Conservation (phyloP, 2,797 vertebrate species). For the Champsocephalus gunnari region DNA sequence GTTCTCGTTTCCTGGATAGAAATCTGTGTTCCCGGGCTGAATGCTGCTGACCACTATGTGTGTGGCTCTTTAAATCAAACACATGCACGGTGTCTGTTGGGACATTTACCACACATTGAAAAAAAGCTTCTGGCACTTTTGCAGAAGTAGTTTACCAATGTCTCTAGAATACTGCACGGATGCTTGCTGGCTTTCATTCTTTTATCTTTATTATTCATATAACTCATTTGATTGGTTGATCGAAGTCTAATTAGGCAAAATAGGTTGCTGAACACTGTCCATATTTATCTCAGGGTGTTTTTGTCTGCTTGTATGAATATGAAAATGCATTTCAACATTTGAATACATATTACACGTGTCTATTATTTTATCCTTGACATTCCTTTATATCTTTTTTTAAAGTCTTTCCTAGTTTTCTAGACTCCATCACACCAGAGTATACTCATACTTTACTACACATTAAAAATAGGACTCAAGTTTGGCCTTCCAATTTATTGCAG, state of each 20-base stretch:
- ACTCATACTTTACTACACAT: not conserved
- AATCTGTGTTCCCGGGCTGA: not conserved
- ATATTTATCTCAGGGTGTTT: too few species aligned
- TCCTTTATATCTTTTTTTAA: not conserved
- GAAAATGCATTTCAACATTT: not conserved
- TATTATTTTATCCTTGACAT: not conserved
- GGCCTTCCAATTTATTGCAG: not conserved
- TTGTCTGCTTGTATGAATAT: not conserved
- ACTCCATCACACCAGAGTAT: not conserved
- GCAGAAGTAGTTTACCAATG: not conserved
- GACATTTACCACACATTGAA: not conserved
- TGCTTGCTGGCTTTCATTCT: not conserved
- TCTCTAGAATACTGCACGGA: not conserved
- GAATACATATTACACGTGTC: not conserved
- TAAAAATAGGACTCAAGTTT: not conserved
- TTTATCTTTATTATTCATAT: not conserved
- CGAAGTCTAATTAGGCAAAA: not conserved
- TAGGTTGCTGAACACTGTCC: not conserved
- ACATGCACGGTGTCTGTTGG: not conserved
- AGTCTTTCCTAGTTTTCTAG: not conserved
- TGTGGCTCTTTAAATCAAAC: not conserved
- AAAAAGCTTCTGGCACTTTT: not conserved
- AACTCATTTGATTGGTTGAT: not conserved
- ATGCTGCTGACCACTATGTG: not conserved
- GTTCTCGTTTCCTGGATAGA: too few species aligned